phyloP scores from a whole-genome alignment of 2,797 vertebrate species.

The Eulemur mongoz region DNA sequence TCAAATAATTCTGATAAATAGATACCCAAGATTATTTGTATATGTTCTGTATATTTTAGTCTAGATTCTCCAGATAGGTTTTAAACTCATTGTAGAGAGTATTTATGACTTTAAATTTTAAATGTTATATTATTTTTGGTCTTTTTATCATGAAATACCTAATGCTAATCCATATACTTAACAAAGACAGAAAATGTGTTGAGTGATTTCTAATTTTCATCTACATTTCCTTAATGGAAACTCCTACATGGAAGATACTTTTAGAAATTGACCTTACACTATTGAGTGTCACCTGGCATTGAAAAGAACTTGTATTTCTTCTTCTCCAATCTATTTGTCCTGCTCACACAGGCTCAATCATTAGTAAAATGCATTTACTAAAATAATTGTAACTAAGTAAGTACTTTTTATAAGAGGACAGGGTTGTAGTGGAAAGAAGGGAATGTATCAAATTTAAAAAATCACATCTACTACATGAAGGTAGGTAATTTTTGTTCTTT shows the following conservation, averaged over 20 bases:
- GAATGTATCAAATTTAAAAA: not conserved
- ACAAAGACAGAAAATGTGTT: not conserved
- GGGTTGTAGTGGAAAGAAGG: not conserved
- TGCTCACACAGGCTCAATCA: not conserved
- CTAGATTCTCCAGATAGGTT: not conserved
- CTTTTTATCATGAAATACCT: not conserved
- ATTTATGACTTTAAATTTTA: not conserved
- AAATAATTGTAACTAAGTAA: not conserved
- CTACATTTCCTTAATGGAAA: not conserved
- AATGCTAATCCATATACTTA: not conserved
- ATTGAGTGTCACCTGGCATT: not conserved
- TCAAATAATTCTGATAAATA: constrained; percentile 5
- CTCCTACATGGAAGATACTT: not conserved
- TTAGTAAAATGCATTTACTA: not conserved
- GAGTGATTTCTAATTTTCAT: not conserved
- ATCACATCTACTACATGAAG: not conserved
- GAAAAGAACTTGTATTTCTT: not conserved
- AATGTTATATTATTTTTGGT: not conserved
- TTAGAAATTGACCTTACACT: not conserved
- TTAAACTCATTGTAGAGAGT: not conserved
- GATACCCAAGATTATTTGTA: not conserved
- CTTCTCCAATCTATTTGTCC: not conserved
- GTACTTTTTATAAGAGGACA: not conserved
- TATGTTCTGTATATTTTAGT: not conserved
- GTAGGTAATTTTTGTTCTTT: not conserved